phyloP scores from a whole-genome alignment of 1,140 invertebrate species.

The Heliconius nattereri region DNA sequence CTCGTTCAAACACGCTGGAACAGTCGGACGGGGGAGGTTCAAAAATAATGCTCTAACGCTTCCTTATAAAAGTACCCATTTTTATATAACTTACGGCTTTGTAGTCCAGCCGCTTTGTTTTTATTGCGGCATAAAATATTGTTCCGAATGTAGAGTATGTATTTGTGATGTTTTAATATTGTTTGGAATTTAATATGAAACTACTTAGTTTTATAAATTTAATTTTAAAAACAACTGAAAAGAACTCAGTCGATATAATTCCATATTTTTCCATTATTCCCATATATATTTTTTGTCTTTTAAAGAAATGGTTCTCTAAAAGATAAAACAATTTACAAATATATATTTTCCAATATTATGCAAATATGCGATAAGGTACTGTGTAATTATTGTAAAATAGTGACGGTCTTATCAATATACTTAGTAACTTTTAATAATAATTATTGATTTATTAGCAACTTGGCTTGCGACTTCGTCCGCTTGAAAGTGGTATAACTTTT shows the following conservation, averaged over 20 bases:
- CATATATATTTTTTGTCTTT: no score
- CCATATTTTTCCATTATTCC: no score
- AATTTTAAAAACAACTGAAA: no score
- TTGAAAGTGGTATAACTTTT: no score
- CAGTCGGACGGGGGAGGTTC: constrained; percentile 14
- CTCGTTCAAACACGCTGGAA: constrained; percentile 19
- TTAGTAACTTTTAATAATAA: not conserved
- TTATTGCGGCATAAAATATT: not conserved
- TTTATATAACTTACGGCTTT: constrained; percentile 9
- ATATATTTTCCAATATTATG: no score
- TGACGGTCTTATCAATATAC: not conserved
- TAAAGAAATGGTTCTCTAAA: no score
- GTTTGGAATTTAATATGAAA: not conserved
- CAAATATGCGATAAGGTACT: not conserved
- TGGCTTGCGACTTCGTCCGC: no score
- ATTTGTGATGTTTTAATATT: not conserved
- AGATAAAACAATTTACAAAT: no score
- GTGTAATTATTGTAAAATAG: not conserved
- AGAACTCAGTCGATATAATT: no score
- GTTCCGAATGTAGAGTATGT: not conserved
- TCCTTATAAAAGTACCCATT: constrained; percentile 6
- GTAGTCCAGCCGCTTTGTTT: constrained; percentile 4
- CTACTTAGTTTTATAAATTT: not conserved
- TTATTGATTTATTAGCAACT: no score
- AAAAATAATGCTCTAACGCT: constrained; percentile 18